These are phyloP conservation scores for Dufourea novaeangliae DNA, from an alignment of 1,140 invertebrate genomes.

Conservation along the genomic window DNA sequence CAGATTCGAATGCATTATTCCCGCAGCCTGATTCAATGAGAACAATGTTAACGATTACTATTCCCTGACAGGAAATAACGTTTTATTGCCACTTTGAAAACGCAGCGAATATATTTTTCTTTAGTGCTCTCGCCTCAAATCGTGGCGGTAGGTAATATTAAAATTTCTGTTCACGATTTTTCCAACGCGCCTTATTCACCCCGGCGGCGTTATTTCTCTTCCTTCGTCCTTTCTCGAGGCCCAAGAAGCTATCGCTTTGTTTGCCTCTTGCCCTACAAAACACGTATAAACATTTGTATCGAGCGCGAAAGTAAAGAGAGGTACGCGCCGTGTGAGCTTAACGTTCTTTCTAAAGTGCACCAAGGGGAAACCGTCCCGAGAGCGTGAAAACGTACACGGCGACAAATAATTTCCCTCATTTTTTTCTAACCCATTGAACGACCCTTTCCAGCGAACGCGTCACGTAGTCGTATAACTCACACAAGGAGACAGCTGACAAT, in stretches of 20 bases:
- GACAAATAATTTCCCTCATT: not conserved
- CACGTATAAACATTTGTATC: conserved; percentile 64
- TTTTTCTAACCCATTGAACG: too few species aligned
- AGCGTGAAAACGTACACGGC: not conserved
- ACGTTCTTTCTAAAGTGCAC: not conserved
- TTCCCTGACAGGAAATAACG: not conserved
- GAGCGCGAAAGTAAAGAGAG: conserved; percentile 25
- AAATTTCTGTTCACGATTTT: conserved; percentile 43
- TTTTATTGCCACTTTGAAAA: not conserved
- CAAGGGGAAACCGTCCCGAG: not conserved
- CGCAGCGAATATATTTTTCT: conserved; percentile 28
- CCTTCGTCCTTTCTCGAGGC: conserved; percentile 25
- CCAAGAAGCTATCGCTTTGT: conserved; percentile 59
- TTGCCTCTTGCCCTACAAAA: conserved; percentile 50
- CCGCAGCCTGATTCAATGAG: not conserved
- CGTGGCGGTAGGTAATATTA: conserved; percentile 28
- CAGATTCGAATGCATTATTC: not conserved
- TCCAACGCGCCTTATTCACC: conserved; percentile 26
- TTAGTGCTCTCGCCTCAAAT: conserved; percentile 24
- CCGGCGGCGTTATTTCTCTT: conserved; percentile 29
- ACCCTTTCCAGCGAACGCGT: not conserved
- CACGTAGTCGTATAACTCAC: not conserved
- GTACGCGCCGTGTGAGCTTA: conserved; percentile 25
- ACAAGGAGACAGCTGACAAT: not conserved
- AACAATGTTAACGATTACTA: conserved; percentile 14